These are phyloP conservation scores for Phthorimaea operculella DNA, from an alignment of 1,140 invertebrate genomes.

Conservation along the genomic window DNA sequence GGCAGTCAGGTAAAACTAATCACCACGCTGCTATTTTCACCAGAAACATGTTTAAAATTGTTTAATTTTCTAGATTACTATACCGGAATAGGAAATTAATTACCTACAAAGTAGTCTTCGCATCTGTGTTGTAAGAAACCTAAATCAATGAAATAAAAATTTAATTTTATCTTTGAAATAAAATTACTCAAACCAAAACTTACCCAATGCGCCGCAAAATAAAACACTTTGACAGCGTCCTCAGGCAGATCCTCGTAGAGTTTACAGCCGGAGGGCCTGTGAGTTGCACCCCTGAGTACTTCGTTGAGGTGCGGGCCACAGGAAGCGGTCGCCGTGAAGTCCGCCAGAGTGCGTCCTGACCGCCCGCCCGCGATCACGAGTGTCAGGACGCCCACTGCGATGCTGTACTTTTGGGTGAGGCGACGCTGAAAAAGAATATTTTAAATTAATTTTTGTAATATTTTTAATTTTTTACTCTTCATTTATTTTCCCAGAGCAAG, in stretches of 20 bases:
- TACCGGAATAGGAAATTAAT: too few species aligned
- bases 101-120: too few species aligned
- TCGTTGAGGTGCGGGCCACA: constrained; percentile 73
- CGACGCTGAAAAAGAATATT: constrained; percentile 69
- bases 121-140: too few species aligned
- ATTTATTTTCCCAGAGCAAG: too few species aligned
- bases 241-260: constrained; percentile 68
- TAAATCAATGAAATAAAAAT: too few species aligned
- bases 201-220: constrained; percentile 88
- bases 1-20: too few species aligned
- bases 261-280: constrained; percentile 62
- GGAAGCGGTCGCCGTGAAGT: constrained; percentile 76
- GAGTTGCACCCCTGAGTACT: constrained; percentile 71
- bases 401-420: constrained; percentile 76
- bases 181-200: constrained; percentile 19
- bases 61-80: too few species aligned
- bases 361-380: constrained; percentile 79
- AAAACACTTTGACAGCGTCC: constrained; percentile 77
- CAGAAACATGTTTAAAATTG: too few species aligned
- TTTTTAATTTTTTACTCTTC: too few species aligned
- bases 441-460: too few species aligned
- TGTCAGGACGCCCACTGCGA: constrained; percentile 78
- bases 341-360: constrained; percentile 76
- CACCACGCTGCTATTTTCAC: too few species aligned
- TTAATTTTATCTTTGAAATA: too few species aligned